phyloP scores from a whole-genome alignment of 2,888 invertebrate species.

The Dusona sp. region DNA sequence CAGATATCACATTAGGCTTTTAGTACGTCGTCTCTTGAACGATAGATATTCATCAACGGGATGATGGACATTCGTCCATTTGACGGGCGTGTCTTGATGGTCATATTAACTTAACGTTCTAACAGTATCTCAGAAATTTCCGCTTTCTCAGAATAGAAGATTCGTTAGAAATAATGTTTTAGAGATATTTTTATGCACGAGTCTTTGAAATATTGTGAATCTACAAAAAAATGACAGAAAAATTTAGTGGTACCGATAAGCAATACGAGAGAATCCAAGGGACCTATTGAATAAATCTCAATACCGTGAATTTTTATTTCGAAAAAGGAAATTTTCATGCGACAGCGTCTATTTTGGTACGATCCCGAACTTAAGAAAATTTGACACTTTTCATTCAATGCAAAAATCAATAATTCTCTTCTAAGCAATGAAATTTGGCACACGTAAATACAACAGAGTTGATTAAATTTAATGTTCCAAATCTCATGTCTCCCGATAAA shows the following conservation, averaged over 20 bases:
- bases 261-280: neutral
- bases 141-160: slow-evolving; percentile 10
- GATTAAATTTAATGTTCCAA: neutral
- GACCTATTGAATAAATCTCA: neutral
- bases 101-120: slow-evolving; percentile 23
- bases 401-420: neutral
- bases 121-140: slow-evolving; percentile 8
- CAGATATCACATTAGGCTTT: slow-evolving; percentile 48
- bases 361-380: neutral
- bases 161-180: neutral
- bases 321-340: neutral
- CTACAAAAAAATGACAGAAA: neutral
- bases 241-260: neutral
- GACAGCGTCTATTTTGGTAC: neutral
- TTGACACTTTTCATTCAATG: neutral
- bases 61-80: slow-evolving; percentile 40
- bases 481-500: neutral
- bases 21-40: slow-evolving; percentile 30
- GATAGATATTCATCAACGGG: slow-evolving; percentile 45
- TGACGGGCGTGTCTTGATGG: slow-evolving; percentile 17
- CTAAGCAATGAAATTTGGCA: neutral
- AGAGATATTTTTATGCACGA: neutral
- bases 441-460: neutral
- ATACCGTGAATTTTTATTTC: neutral
- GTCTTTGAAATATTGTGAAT: neutral